Conservation (phyloP, 2,888 invertebrate genomes). For the Caenorhabditis sp. region DNA sequence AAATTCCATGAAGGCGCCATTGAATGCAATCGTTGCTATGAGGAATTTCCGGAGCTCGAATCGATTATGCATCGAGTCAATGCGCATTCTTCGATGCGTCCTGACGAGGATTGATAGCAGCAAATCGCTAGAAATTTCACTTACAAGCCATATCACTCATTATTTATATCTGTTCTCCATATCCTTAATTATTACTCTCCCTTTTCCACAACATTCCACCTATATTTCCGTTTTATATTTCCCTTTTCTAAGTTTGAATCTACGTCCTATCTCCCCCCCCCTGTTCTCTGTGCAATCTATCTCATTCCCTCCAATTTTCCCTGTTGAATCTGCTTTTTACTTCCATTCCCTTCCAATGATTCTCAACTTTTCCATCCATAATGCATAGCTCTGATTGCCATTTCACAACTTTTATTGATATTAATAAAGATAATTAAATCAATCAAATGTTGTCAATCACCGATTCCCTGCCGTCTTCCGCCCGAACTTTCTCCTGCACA, state of each 20-base stretch:
- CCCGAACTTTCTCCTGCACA: constrained; percentile 38
- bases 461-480: constrained; percentile 42
- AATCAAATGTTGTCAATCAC: constrained; percentile 39
- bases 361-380: too few species aligned
- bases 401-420: background rate
- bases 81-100: constrained; percentile 1
- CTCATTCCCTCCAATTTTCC: too few species aligned
- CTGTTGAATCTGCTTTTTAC: too few species aligned
- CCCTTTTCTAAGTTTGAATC: too few species aligned
- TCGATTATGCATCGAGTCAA: constrained; percentile 10
- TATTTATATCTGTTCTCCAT: background rate
- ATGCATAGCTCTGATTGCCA: too few species aligned
- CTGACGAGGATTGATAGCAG: background rate
- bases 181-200: background rate
- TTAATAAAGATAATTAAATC: background rate
- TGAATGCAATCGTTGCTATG: constrained; percentile 8
- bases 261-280: too few species aligned
- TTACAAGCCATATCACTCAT: too few species aligned
- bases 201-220: background rate
- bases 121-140: too few species aligned
- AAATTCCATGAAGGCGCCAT: constrained; percentile 2
- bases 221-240: too few species aligned
- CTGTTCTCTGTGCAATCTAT: too few species aligned
- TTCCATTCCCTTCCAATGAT: too few species aligned
- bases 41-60: constrained; percentile 1